These are phyloP conservation scores for Teleogryllus oceanicus DNA, from an alignment of 2,888 invertebrate genomes.

Conservation along the genomic window DNA sequence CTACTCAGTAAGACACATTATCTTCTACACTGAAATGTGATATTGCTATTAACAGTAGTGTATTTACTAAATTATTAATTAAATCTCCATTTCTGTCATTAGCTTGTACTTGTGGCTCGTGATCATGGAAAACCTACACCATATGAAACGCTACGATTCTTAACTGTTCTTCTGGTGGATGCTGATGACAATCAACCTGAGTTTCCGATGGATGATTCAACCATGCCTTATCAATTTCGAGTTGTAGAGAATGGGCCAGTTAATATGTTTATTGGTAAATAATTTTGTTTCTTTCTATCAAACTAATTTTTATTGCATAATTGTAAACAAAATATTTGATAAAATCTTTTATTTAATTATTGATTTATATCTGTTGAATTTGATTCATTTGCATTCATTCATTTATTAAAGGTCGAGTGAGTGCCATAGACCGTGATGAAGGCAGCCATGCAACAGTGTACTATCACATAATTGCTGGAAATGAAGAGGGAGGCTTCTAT, in stretches of 20 bases:
- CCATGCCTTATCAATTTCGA: conserved; percentile 63
- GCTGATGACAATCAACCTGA: conserved; percentile 78
- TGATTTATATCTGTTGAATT: conserved; percentile 23
- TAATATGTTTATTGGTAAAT: conserved; percentile 61
- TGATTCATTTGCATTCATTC: conserved; percentile 22
- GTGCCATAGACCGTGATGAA: conserved; percentile 71
- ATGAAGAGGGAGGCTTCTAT: conserved; percentile 71
- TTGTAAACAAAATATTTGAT: neutral
- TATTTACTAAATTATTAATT: neutral
- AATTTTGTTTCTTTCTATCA: neutral
- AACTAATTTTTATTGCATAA: no score
- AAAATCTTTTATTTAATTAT: conserved; percentile 18
- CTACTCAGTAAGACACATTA: conserved; percentile 51
- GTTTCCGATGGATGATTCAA: conserved; percentile 57
- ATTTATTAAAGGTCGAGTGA: conserved; percentile 58
- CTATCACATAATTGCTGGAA: conserved; percentile 76
- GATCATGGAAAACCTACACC: conserved; percentile 79
- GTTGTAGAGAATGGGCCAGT: conserved; percentile 67
- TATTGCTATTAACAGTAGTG: no score
- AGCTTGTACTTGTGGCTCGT: conserved; percentile 75
- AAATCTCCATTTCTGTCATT: conserved; percentile 30
- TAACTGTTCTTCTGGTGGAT: conserved; percentile 73
- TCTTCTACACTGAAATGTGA: neutral
- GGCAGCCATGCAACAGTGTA: conserved; percentile 79
- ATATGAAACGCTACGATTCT: conserved; percentile 71